Percentiles rank a stretch among this genome's conserved stretches.
These are phyloP conservation scores for Phorcus lineatus DNA, from an alignment of 2,888 invertebrate species.

Conservation along the genomic window DNA sequence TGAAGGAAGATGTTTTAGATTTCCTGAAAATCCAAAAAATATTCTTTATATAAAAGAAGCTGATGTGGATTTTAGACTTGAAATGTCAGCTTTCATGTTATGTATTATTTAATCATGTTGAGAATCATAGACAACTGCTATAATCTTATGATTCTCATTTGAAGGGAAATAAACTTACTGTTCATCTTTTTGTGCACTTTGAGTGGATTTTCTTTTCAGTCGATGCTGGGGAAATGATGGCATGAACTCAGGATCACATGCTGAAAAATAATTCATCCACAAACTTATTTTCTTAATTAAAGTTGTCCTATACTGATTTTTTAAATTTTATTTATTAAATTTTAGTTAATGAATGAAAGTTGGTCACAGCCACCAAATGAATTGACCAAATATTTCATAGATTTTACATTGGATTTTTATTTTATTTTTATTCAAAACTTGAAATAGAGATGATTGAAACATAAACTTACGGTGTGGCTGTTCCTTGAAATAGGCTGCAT, in stretches of 20 bases:
- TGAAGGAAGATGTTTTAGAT: constrained; percentile 36
- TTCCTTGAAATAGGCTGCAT: constrained; percentile 96
- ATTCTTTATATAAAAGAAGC: too few relatives aligned
- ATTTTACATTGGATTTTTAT: too few relatives aligned
- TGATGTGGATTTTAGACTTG: not conserved
- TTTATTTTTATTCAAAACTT: not conserved
- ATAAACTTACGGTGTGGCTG: constrained; percentile 89
- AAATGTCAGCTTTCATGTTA: too few relatives aligned
- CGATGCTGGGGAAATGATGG: constrained; percentile 98
- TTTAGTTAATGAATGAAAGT: too few relatives aligned
- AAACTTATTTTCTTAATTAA: constrained; percentile 36
- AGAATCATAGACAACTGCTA: too few relatives aligned
- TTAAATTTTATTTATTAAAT: too few relatives aligned
- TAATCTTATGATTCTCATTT: not conserved
- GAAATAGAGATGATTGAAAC: not conserved
- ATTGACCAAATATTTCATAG: too few relatives aligned
- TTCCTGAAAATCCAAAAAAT: constrained; percentile 34
- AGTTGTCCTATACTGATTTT: too few relatives aligned
- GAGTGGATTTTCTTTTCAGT: constrained; percentile 77
- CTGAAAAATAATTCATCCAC: constrained; percentile 77
- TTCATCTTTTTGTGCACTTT: constrained; percentile 42
- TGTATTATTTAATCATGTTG: too few relatives aligned
- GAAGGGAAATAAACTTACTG: constrained; percentile 38
- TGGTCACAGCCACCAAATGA: too few relatives aligned
- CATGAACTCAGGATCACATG: constrained; percentile 97